Evolutionary conservation across 2,797 vertebrate genomes (phyloP), one percentile per base, ranked within the genome.

Genomic region (Pantherophis alleghaniensis): DNA sequence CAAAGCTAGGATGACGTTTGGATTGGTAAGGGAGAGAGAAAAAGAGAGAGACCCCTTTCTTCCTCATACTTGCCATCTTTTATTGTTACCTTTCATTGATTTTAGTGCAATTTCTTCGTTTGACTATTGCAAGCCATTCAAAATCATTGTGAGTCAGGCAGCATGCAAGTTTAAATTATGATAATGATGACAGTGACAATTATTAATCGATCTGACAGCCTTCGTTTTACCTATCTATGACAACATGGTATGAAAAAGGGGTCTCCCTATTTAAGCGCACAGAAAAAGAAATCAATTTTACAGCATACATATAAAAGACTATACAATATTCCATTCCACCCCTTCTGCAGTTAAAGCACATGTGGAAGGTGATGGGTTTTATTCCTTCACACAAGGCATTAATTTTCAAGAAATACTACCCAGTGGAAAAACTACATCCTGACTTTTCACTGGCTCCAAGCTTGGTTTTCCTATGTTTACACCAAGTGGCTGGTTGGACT

Each of bases 401-500:
- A 95, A 96, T 96, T 96, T 95, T 83, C 91, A 88, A 94, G 88
- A 94, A 94, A 92, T 0, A 2, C 96, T 96, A 96, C 95, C 92
- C 92, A 91, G 83, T 57, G 88, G 56, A 60, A 92, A 91, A 93
- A 88, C 18, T 18, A 37, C 86, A 93, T 94, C 90, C 90, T 89
- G 94, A 94, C 79, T 74, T 42, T 94, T 93, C 93, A 86, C 92
- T 94, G 92, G 93, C 93, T 96, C 94, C 95, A 94, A 96, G 94
- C 95, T 95, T 96, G 93, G 95, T 94, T 94, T 93, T 96, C 96
- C 95, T 92, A 69, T 95, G 92, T 94, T 95, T 95, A 97, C 94
- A 93, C 90, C 93, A 95, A 96, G 97, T 93, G 92, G 97, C 96
- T 96, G 95, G 95, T 97, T 96, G 96, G 95, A 97, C 97, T 98